phyloP scores from a whole-genome alignment of 2,113 vertebrate genomes.

The Tragelaphus imberbis region DNA sequence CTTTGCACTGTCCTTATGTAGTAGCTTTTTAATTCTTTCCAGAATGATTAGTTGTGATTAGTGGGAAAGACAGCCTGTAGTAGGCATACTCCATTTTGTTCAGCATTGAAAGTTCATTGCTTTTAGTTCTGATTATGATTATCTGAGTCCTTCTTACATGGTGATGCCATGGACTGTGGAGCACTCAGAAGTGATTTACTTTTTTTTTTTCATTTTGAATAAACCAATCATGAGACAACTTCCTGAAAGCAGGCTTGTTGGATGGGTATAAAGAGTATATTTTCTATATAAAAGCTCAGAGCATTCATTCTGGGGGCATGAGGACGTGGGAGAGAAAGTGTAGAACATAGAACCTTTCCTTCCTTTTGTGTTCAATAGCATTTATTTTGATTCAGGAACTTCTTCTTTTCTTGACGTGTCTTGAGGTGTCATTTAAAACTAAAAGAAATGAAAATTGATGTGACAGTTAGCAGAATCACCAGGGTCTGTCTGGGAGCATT shows the following conservation, averaged over 20 bases:
- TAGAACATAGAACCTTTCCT: neutral
- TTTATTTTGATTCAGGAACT: neutral
- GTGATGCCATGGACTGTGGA: neutral
- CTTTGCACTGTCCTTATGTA: neutral
- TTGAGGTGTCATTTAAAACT: conserved; percentile 3
- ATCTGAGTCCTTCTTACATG: neutral
- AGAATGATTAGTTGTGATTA: neutral
- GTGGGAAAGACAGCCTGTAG: neutral
- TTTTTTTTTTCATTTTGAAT: neutral
- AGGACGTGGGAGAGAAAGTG: neutral
- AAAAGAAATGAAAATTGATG: neutral
- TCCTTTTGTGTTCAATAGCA: neutral
- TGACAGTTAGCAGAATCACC: conserved; percentile 6
- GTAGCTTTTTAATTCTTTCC: neutral
- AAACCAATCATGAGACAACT: neutral
- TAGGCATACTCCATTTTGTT: neutral
- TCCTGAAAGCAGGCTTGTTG: neutral
- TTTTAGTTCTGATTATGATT: neutral
- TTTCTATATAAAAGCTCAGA: neutral
- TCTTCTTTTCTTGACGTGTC: neutral
- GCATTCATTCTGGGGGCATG: neutral
- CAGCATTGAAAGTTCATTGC: neutral
- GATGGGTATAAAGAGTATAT: neutral
- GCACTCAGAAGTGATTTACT: neutral
- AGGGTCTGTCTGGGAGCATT: neutral